Evolutionary conservation across 2,113 vertebrate species (phyloP).

Genomic region (Corvus hawaiiensis): DNA sequence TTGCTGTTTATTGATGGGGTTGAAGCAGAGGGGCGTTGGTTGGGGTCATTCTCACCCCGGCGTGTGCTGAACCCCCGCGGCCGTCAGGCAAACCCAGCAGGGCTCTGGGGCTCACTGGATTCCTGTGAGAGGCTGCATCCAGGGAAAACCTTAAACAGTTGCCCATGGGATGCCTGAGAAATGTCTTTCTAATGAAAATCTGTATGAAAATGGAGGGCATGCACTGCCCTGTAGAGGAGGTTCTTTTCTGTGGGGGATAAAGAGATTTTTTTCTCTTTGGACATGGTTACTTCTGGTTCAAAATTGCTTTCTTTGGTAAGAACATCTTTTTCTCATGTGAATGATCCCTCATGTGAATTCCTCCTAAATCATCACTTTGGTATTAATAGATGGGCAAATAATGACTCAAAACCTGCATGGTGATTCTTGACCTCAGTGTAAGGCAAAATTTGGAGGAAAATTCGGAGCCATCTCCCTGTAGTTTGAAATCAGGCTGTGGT

Average conservation of each 20-base stretch:
- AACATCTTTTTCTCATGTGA: not conserved
- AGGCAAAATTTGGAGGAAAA: not conserved
- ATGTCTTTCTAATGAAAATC: not conserved
- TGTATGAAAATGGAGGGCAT: not conserved
- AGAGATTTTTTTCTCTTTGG: not conserved
- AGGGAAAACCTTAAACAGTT: not conserved
- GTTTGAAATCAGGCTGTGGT: not conserved
- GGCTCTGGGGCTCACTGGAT: not conserved
- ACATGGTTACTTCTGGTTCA: not conserved
- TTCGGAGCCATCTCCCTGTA: not conserved
- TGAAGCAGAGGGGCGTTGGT: not conserved
- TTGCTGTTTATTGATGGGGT: not conserved
- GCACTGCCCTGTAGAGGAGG: not conserved
- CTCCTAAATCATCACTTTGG: not conserved
- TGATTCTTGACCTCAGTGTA: not conserved
- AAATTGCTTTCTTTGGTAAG: not conserved
- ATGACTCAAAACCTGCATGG: accelerated
- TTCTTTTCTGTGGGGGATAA: not conserved
- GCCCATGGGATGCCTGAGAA: not conserved
- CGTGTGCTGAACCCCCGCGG: accelerated
- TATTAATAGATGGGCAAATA: not conserved
- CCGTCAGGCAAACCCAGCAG: not conserved
- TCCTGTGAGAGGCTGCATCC: not conserved
- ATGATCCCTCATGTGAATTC: not conserved
- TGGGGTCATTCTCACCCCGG: accelerated